phyloP scores from a whole-genome alignment of 2,888 invertebrate species.

The Pemphredon lugubris region DNA sequence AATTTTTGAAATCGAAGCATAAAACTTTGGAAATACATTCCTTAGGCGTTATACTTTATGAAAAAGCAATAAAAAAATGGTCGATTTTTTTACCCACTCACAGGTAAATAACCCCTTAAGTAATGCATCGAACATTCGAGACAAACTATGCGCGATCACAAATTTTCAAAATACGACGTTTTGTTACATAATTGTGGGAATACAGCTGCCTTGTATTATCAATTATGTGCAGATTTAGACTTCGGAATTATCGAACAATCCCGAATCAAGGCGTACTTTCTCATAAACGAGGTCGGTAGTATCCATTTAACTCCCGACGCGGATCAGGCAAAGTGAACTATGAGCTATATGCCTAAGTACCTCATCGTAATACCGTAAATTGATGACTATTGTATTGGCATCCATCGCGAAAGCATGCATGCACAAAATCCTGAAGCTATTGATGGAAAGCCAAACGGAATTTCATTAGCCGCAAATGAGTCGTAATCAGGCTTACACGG shows the following conservation, averaged over 20 bases:
- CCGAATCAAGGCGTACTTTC: constrained; percentile 5
- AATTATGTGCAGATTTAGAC: constrained; percentile 14
- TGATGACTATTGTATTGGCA: constrained; percentile 56
- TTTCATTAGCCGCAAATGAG: constrained; percentile 39
- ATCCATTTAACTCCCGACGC: constrained; percentile 17
- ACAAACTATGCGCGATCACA: too few relatives aligned
- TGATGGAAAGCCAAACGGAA: constrained; percentile 39
- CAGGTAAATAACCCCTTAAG: too few relatives aligned
- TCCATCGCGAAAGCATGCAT: constrained; percentile 36
- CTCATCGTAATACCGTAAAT: constrained; percentile 57
- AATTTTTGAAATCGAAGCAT: too few relatives aligned
- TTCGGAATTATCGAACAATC: too few relatives aligned
- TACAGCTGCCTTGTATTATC: not conserved
- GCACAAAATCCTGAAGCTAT: constrained; percentile 46
- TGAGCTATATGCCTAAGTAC: constrained; percentile 53
- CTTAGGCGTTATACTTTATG: too few relatives aligned
- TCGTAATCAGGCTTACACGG: constrained; percentile 14
- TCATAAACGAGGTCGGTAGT: constrained; percentile 34
- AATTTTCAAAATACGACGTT: too few relatives aligned
- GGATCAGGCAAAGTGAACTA: constrained; percentile 59
- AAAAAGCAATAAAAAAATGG: too few relatives aligned
- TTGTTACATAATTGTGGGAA: too few relatives aligned
- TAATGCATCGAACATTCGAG: too few relatives aligned
- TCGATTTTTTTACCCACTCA: too few relatives aligned
- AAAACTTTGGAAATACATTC: too few relatives aligned